Percentiles rank a stretch among this genome's conserved stretches.
Evolutionary conservation across 2,888 invertebrate genomes (phyloP).

Genomic region (Erebia epiphron): DNA sequence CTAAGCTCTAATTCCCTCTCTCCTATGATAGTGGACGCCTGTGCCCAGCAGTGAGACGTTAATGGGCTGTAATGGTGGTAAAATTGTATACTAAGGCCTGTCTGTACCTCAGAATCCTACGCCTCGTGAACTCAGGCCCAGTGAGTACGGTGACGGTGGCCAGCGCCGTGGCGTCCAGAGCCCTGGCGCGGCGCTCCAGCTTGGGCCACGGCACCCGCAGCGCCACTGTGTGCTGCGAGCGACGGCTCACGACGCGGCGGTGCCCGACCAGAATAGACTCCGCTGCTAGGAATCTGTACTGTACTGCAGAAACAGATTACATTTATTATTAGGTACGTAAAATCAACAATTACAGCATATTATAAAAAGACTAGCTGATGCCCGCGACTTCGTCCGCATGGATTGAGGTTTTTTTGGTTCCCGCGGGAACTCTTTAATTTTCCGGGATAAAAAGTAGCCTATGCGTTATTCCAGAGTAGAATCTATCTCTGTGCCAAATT

Average conservation of each 20-base stretch:
- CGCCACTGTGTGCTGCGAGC: conserved; percentile 50
- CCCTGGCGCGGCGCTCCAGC: conserved; percentile 59
- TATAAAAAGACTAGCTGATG: background rate
- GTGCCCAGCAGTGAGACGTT: too few species aligned
- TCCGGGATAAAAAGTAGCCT: too few species aligned
- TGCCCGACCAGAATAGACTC: conserved; percentile 51
- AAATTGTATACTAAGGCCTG: too few species aligned
- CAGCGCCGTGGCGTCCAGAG: conserved; percentile 51
- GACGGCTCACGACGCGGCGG: conserved; percentile 50
- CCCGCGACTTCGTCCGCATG: too few species aligned
- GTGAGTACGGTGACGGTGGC: conserved; percentile 66
- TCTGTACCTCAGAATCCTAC: conserved; percentile 68
- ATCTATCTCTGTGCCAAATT: too few species aligned
- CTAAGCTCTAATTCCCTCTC: too few species aligned
- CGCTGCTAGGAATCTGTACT: conserved; percentile 56
- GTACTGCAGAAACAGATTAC: conserved; percentile 53
- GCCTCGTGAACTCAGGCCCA: conserved; percentile 62
- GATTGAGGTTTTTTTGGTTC: too few species aligned
- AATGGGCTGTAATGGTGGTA: too few species aligned
- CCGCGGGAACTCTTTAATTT: too few species aligned
- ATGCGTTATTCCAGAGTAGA: too few species aligned
- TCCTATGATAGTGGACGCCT: too few species aligned
- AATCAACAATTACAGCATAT: conserved; percentile 31
- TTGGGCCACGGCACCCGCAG: conserved; percentile 61
- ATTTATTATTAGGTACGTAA: conserved; percentile 53